A percentile compares a stretch with the other conserved stretches of the same genome.
These are phyloP conservation scores for Micropoecilia bifurca DNA, from an alignment of 2,797 vertebrate species.

Conservation along the genomic window DNA sequence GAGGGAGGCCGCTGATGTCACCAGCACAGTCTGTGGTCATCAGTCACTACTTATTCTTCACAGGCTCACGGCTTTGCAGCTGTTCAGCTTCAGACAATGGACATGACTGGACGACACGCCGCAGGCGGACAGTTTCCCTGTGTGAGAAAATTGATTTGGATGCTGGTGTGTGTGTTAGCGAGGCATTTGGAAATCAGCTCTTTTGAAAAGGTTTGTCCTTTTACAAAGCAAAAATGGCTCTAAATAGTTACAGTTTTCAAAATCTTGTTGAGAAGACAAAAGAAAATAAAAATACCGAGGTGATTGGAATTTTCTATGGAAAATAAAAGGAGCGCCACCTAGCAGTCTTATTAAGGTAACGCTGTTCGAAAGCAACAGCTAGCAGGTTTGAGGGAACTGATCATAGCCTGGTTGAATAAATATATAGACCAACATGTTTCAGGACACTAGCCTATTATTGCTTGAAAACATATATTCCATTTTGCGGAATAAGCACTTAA, in stretches of 20 bases:
- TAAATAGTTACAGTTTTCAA: neutral
- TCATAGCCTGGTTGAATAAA: neutral
- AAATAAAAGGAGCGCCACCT: neutral
- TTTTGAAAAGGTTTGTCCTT: neutral
- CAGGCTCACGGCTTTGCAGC: constrained; percentile 56
- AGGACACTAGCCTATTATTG: neutral
- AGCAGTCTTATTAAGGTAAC: neutral
- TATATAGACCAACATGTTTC: neutral
- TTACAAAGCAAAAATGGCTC: neutral
- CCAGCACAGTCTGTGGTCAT: constrained; percentile 31
- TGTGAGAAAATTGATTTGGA: constrained; percentile 34
- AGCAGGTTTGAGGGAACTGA: neutral
- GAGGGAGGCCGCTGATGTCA: constrained; percentile 24
- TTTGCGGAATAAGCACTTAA: neutral
- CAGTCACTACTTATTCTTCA: constrained; percentile 35
- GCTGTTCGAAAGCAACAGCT: neutral
- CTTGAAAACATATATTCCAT: neutral
- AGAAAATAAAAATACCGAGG: neutral
- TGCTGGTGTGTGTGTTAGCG: neutral
- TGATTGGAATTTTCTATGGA: neutral
- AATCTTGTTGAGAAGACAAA: neutral
- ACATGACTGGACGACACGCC: constrained; percentile 40
- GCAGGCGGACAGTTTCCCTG: constrained; percentile 36
- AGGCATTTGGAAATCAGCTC: neutral
- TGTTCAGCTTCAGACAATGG: constrained; percentile 53